phyloP scores from a whole-genome alignment of 64 coral and sea anemone species.

The Dendronephthya gigantea region DNA sequence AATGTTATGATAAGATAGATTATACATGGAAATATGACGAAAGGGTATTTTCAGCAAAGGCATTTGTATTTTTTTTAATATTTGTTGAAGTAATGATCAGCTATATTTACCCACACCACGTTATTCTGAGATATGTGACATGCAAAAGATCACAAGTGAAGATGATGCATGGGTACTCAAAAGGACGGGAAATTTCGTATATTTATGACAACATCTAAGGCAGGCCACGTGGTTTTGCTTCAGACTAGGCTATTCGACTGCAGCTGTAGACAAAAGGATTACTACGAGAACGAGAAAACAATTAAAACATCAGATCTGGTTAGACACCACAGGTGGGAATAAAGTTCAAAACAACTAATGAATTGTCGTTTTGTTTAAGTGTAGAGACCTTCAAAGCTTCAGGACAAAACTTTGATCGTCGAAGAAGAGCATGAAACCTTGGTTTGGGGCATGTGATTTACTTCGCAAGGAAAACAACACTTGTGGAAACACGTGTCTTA shows the following conservation, averaged over 20 bases:
- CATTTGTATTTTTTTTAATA: too few relatives aligned
- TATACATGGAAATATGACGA: too few relatives aligned
- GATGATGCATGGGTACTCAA: too few relatives aligned
- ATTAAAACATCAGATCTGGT: neutral
- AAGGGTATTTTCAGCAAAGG: too few relatives aligned
- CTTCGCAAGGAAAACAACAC: neutral
- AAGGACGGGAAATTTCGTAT: neutral
- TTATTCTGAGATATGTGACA: too few relatives aligned
- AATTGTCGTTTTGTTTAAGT: conserved; percentile 12
- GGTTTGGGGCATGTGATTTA: neutral
- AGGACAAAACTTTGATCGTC: too few relatives aligned
- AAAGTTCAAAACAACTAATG: conserved; percentile 14
- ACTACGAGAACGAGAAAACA: neutral
- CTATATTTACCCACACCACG: too few relatives aligned
- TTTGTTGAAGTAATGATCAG: too few relatives aligned
- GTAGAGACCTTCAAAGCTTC: neutral
- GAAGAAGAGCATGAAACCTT: too few relatives aligned
- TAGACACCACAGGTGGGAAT: conserved; percentile 2
- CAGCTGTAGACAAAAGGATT: conserved; percentile 14
- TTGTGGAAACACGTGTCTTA: conserved; percentile 14
- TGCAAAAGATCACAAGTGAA: too few relatives aligned
- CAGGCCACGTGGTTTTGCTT: neutral
- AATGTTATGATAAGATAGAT: too few relatives aligned
- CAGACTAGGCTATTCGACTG: neutral
- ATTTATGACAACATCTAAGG: neutral